Evolutionary conservation across 2,888 invertebrate genomes (phyloP), one percentile per base, ranked within the genome.

Genomic region (Gortyna flavago): DNA sequence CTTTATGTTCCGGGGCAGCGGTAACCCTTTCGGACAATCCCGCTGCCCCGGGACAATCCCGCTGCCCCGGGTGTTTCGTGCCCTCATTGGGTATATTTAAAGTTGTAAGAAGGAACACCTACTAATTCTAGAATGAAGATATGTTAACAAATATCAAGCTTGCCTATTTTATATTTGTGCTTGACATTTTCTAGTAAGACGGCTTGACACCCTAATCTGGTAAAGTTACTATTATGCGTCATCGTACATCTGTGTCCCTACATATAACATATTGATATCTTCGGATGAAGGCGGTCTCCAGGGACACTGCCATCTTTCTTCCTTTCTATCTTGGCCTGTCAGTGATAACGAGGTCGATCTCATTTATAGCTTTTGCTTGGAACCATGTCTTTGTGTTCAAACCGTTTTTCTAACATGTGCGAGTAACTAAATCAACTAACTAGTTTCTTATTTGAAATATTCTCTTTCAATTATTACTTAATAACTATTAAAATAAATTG

Each of bases 291-390:
- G 86, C 79, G 86, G 89, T 89, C 91, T 90, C 91, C 79, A 74
- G 91, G 89, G 93, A 91, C 82, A 77, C 61, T 77, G 88, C 89
- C 92, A 92, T 93, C 89, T 92, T 91, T 93, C 90, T 91, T 90
- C 92, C 90, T 93, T 92, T 89, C 85, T 89, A 91, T 92, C 90
- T 91, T 87, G 83, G 80, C 80, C 90, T 92, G 92, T 93, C 91
- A 90, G 89, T 89, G 92, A 93, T 94, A 94, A 92, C 92, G 90
- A 90, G 89, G 83, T 85, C 88, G 87, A 91, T 90, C 88, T 91
- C 91, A 91, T 93, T 91, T 91, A 91, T 91, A 91, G 88, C 87
- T 87, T 89, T 90, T 84, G 80, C 78, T 85, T 87, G 77, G 85
- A 87, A 88, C 81, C 76, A 83, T 84, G 81, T 69, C 73, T 81